These are phyloP conservation scores for Masnerella sp. DNA, from an alignment of 2,888 invertebrate species.

Conservation along the genomic window DNA sequence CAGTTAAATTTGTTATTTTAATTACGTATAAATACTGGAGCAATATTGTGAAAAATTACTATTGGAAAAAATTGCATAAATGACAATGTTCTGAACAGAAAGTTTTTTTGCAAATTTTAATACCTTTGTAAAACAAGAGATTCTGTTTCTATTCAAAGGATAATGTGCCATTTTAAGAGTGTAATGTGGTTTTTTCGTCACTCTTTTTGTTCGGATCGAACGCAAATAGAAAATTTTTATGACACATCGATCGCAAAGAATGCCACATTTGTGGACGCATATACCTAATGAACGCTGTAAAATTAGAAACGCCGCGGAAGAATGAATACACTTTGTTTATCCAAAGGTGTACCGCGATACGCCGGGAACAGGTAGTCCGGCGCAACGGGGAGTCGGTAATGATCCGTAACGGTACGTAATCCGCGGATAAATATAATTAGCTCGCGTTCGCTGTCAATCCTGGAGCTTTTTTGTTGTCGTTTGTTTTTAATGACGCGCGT, in stretches of 20 bases:
- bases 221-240: slow-evolving; percentile 25
- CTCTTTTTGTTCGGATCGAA: slow-evolving; percentile 1
- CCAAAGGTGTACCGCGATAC: slow-evolving; percentile 53
- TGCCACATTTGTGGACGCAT: slow-evolving; percentile 10
- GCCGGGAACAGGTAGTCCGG: slow-evolving; percentile 58
- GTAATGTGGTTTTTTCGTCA: too few relatives aligned
- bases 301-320: slow-evolving; percentile 46
- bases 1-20: too few relatives aligned
- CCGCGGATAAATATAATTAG: slow-evolving; percentile 62
- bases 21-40: too few relatives aligned
- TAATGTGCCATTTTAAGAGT: too few relatives aligned
- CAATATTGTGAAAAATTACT: too few relatives aligned
- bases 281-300: slow-evolving; percentile 42
- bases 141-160: too few relatives aligned
- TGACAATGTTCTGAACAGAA: too few relatives aligned
- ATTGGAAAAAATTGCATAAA: too few relatives aligned
- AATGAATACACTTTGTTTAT: slow-evolving; percentile 53
- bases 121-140: too few relatives aligned
- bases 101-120: too few relatives aligned
- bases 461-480: slow-evolving; percentile 41
- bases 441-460: slow-evolving; percentile 54
- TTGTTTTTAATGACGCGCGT: slow-evolving; percentile 40
- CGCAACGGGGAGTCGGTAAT: slow-evolving; percentile 63
- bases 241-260: slow-evolving; percentile 20
- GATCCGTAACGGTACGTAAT: slow-evolving; percentile 65